Percentiles rank a stretch among this genome's conserved stretches.
These are phyloP conservation scores for Heloderma charlesbogerti DNA, from an alignment of 2,113 vertebrate genomes.

Conservation along the genomic window DNA sequence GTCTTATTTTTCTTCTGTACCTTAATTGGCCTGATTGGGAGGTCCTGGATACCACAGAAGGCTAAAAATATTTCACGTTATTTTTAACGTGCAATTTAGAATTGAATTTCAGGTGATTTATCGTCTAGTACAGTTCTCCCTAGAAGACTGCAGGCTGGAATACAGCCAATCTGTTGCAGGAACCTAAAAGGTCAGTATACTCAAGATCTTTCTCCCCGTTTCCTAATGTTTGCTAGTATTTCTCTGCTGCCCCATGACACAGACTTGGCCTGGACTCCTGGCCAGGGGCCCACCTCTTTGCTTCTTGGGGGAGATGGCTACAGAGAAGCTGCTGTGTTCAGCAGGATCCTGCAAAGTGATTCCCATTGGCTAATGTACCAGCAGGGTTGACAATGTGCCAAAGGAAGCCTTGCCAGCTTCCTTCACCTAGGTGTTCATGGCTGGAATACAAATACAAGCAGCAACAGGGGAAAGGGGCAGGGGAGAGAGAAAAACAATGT, in stretches of 20 bases:
- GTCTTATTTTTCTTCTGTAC: conserved; percentile 1
- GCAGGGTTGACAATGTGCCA: background rate
- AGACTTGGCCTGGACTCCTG: conserved; percentile 37
- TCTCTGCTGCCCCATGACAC: background rate
- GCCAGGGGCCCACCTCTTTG: conserved; percentile 18
- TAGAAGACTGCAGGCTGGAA: conserved; percentile 32
- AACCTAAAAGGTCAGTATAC: conserved; percentile 33
- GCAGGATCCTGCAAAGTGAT: conserved; percentile 22
- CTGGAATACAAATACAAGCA: no score
- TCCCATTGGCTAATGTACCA: background rate
- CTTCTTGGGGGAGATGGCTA: conserved; percentile 38
- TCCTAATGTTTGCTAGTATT: conserved; percentile 28
- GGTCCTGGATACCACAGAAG: conserved; percentile 17
- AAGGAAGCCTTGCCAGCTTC: conserved; percentile 18
- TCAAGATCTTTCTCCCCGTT: background rate
- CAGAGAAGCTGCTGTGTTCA: conserved; percentile 36
- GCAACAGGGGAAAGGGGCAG: background rate
- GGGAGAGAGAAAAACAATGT: no score
- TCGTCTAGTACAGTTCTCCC: conserved; percentile 14
- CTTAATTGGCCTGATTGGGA: background rate
- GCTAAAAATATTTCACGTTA: conserved; percentile 26
- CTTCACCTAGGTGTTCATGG: background rate
- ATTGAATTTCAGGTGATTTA: conserved; percentile 22
- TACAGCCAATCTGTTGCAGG: conserved; percentile 34
- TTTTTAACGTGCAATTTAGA: conserved; percentile 9